Evolutionary conservation across 2,113 vertebrate species (phyloP), one percentile per base, ranked within the genome.

Genomic region (Hippocampus comes): DNA sequence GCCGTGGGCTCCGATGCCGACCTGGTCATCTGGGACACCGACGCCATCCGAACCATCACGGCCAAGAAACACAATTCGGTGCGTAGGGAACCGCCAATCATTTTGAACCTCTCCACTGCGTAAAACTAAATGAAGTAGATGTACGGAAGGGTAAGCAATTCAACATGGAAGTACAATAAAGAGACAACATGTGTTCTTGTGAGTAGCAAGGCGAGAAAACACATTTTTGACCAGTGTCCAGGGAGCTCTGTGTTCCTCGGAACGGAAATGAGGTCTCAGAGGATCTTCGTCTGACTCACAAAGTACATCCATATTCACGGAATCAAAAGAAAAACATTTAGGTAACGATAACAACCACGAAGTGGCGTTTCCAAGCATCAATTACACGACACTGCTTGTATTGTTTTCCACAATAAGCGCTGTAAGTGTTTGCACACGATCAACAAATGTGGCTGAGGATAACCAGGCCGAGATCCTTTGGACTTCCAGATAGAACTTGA

Each of bases 21-120:
- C 82, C 91, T 99, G 82, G 95, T 99, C 69, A 99, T 99, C 89
- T 99, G 97, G 97, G 97, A 99, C 81, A 94, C 96, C 4, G 97
- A 99, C 51, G 90, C 94, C 2, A 89, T 97, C 69, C 93, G 94
- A 90, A 99, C 98, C 1, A 87, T 99, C 88, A 95, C 95, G 1
- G 97, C 97, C 72, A 99, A 99, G 93, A 97, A 90, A 55, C 97
- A 99, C 85, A 93, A 97, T 2, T 98, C 97, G 79, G 97, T 99
- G 90, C 80, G 94, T 76, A 41, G 57, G 57, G 15, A 20, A 10
- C 23, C 1, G n/a, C 10, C 21, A 25, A 17, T 34, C 27, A 15
- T 12, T 5, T 25, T 23, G 3, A 17, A 53, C 51, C 7, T 53
- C 51, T 23, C n/a, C 21, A 11, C 21, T 23, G 5, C 34, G 5